These are phyloP conservation scores for Cotesia glomerata DNA, from an alignment of 1,140 invertebrate species.

Conservation along the genomic window DNA sequence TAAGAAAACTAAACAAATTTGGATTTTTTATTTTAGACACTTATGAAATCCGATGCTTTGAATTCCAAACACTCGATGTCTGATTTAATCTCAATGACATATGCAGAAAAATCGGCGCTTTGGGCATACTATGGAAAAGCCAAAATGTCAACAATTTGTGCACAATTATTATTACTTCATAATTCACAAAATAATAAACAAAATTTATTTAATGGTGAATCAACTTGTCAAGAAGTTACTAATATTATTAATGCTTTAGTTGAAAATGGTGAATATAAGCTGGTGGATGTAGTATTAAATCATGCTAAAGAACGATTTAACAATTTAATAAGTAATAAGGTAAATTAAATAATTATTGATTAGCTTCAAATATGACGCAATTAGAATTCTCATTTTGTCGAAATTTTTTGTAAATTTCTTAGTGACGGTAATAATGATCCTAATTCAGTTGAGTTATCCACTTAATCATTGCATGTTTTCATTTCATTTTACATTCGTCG, in stretches of 20 bases:
- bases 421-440: no score
- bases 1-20: no score
- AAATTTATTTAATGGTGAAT: slow-evolving; percentile 71
- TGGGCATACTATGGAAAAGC: slow-evolving; percentile 88
- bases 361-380: background rate
- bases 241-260: slow-evolving; percentile 71
- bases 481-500: no score
- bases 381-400: background rate
- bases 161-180: slow-evolving; percentile 78
- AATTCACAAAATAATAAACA: slow-evolving; percentile 69
- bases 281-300: slow-evolving; percentile 64
- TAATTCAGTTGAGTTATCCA: no score
- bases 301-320: slow-evolving; percentile 70
- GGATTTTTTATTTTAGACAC: slow-evolving; percentile 66
- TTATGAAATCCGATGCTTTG: slow-evolving; percentile 82
- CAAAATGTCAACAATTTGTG: slow-evolving; percentile 79
- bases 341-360: slow-evolving; percentile 26
- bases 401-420: no score
- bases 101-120: slow-evolving; percentile 80
- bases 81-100: slow-evolving; percentile 79
- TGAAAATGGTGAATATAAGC: slow-evolving; percentile 68
- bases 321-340: slow-evolving; percentile 65
- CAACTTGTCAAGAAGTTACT: slow-evolving; percentile 74
- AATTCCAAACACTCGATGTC: slow-evolving; percentile 85
- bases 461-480: no score